Percentiles rank a stretch among this genome's conserved stretches.
Evolutionary conservation across 2,113 vertebrate genomes (phyloP).

Genomic region (Catharus fuscescens): DNA sequence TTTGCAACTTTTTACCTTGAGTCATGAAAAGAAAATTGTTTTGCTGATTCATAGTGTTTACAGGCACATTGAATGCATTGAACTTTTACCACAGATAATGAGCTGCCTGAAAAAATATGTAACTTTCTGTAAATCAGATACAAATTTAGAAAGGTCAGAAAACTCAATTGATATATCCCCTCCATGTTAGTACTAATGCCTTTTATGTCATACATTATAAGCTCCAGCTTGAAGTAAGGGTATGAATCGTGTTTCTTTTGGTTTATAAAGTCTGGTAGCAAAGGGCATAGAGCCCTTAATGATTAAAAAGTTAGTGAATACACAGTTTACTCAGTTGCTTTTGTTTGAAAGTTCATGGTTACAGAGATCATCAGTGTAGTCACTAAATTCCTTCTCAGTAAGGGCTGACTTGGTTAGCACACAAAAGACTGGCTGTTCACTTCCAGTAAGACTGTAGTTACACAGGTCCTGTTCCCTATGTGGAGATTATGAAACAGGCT

Average conservation of each 20-base stretch:
- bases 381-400: background rate
- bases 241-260: background rate
- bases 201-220: background rate
- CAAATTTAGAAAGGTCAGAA: background rate
- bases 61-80: background rate
- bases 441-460: conserved; percentile 43
- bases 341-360: conserved; percentile 8
- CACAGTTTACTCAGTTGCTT: conserved; percentile 18
- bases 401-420: background rate
- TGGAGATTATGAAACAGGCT: conserved; percentile 8
- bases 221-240: background rate
- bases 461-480: conserved; percentile 2
- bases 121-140: background rate
- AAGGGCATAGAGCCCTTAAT: background rate
- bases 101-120: background rate
- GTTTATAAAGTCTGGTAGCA: conserved; percentile 1
- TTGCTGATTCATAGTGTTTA: conserved; percentile 21
- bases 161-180: background rate
- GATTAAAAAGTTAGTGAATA: background rate
- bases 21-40: background rate
- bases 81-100: background rate
- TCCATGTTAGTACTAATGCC: background rate
- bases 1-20: background rate
- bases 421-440: conserved; percentile 29
- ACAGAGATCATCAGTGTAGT: background rate